Base-by-base conservation (phyloP, 2,888 invertebrate genomes). In the Hipparchia sbordonii region DNA sequence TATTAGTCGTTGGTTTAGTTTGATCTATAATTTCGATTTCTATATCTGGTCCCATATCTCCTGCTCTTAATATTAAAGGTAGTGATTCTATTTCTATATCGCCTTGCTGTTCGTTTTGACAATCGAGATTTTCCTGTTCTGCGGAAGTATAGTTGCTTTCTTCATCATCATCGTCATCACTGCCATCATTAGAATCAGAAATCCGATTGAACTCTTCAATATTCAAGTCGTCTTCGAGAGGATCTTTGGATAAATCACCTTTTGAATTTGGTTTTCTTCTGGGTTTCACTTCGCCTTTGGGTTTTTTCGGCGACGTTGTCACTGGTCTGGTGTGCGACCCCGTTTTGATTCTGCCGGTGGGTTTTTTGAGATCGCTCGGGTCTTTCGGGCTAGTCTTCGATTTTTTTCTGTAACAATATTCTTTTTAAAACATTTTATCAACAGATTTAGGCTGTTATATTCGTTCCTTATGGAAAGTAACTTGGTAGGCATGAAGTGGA, bases 1-100 rank as follows among this genome's bases (percentile, higher is more conserved):
- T 62, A 1, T 46, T 6, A 13, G 23, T 13, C 0, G 56, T 52
- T 9, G 59, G 3, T n/a, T 60, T 51, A 23, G 57, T 9, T 5
- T 73, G 33, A n/a, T 73, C 75, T 45, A 75, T 67, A 10, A 75
- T 23, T 73, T 75, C 67, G 5, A 86, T 79, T 78, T 87, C 83
- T 6, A 86, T 85, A 65, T 85, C 82, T 8, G 72, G 76, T 0
- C 80, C 81, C 1, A 74, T 67, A 0, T 74, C 70, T 10, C 80
- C 80, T 0, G 79, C 76, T 51, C 74, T 80, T 10, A 82, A 77
- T 1, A 81, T 48, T 0, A 77, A 56, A 1, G 85, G 84, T 6
- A 83, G 39, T 0, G 78, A 75, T 6, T 79, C 80, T 2, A 83
- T 79, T 62, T 70, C 67, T 8, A 61, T 51, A 3, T 57, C 68